Evolutionary conservation across 1,140 invertebrate genomes (phyloP).

Genomic region (Amyelois transitella): DNA sequence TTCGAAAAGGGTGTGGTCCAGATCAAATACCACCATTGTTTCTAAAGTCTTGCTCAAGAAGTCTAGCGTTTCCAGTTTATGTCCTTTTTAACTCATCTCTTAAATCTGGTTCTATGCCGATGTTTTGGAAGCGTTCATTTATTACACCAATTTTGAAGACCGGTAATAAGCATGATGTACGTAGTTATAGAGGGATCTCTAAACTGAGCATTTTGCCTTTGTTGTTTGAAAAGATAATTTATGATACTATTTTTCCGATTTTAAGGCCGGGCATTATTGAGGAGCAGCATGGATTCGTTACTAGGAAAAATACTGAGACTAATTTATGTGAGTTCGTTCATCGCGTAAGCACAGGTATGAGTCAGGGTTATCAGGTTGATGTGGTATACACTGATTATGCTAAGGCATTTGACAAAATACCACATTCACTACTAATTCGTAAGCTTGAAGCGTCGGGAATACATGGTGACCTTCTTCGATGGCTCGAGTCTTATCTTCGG

Average conservation of each 20-base stretch:
- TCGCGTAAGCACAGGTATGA: too few relatives aligned
- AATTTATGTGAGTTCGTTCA: not conserved
- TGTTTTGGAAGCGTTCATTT: not conserved
- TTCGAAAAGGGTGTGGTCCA: not conserved
- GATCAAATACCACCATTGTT: not conserved
- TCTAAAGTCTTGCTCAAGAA: not conserved
- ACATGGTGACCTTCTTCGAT: too few relatives aligned
- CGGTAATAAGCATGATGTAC: not conserved
- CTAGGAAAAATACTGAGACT: not conserved
- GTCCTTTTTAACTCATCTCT: not conserved
- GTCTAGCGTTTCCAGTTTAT: not conserved
- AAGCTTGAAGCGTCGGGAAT: too few relatives aligned
- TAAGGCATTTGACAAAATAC: too few relatives aligned
- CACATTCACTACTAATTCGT: too few relatives aligned
- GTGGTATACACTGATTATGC: too few relatives aligned
- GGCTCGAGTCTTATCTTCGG: too few relatives aligned
- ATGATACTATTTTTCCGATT: not conserved
- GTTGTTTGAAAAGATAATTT: not conserved
- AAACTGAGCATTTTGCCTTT: not conserved
- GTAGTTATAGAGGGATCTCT: not conserved
- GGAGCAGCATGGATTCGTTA: constrained; percentile 1
- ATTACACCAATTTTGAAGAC: not conserved
- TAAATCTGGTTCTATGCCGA: not conserved
- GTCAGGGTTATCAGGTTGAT: too few relatives aligned
- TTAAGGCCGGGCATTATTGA: not conserved